These are phyloP conservation scores for Pampus argenteus DNA, from an alignment of 2,797 vertebrate species.

Conservation along the genomic window DNA sequence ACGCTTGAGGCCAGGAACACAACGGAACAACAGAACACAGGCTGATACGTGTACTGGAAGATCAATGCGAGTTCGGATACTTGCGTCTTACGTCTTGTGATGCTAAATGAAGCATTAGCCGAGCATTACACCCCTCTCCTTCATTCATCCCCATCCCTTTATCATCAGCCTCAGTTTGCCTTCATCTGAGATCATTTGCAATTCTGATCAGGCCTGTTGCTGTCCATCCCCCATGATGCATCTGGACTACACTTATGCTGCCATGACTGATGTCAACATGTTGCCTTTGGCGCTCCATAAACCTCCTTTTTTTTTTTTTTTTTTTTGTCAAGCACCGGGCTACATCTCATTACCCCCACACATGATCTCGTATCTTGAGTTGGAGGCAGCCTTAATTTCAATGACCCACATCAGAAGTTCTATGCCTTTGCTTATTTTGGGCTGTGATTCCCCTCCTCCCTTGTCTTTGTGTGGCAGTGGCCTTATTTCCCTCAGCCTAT, in stretches of 20 bases:
- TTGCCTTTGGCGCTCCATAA: slow-evolving; percentile 5
- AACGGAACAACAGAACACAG: too few relatives aligned
- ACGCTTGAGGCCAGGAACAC: too few relatives aligned
- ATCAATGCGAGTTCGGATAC: too few relatives aligned
- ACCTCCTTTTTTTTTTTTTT: neutral
- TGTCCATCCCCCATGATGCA: slow-evolving; percentile 13
- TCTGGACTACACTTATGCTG: slow-evolving; percentile 8
- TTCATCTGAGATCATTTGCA: slow-evolving; percentile 44
- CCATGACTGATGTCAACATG: slow-evolving; percentile 34
- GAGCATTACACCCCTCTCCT: neutral
- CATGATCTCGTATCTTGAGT: slow-evolving; percentile 1
- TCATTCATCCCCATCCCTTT: neutral
- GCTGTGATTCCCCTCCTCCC: slow-evolving; percentile 48
- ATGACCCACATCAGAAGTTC: slow-evolving; percentile 49
- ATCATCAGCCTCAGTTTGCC: slow-evolving; percentile 11
- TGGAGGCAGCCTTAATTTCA: slow-evolving; percentile 4
- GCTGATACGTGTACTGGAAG: neutral
- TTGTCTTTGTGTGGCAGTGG: slow-evolving; percentile 59
- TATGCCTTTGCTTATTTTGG: slow-evolving; percentile 50
- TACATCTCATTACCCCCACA: neutral
- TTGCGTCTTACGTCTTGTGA: too few relatives aligned
- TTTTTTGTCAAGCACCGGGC: neutral
- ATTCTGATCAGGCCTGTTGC: slow-evolving; percentile 48
- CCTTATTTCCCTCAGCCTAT: slow-evolving; percentile 66
- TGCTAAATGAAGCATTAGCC: slow-evolving; percentile 2